A percentile compares a stretch with the other conserved stretches of the same genome.
Conservation (phyloP, 2,797 vertebrate species). For the Micrastur ruficollis region DNA sequence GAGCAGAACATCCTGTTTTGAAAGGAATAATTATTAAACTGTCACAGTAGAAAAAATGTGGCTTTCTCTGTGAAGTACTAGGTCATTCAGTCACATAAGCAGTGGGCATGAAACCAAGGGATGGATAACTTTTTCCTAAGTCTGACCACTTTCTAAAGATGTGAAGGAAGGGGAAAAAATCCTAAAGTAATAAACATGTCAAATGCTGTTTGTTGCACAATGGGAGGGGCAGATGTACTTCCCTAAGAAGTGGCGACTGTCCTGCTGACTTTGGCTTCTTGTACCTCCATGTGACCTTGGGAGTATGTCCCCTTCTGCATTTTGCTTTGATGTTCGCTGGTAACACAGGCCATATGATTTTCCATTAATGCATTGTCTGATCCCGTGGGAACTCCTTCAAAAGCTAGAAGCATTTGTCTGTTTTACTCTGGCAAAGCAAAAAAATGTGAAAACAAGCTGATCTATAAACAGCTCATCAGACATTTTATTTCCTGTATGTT, state of each 20-base stretch:
- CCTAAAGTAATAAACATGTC: background rate
- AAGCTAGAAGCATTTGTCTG: background rate
- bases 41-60: background rate
- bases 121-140: background rate
- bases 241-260: background rate
- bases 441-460: background rate
- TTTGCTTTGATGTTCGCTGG: background rate
- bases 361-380: background rate
- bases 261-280: background rate
- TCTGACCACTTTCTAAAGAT: background rate
- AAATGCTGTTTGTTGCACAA: background rate
- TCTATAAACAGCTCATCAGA: background rate
- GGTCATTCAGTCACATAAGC: background rate
- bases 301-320: background rate
- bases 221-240: background rate
- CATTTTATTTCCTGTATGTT: slow-evolving; percentile 1
- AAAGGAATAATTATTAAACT: background rate
- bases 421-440: background rate
- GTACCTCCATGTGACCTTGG: background rate
- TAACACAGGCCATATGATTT: background rate
- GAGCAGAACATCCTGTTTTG: background rate
- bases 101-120: background rate
- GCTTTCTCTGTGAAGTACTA: background rate
- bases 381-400: background rate
- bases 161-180: background rate